These are phyloP conservation scores for Casuarius casuarius DNA, from an alignment of 2,113 vertebrate species.

Conservation along the genomic window DNA sequence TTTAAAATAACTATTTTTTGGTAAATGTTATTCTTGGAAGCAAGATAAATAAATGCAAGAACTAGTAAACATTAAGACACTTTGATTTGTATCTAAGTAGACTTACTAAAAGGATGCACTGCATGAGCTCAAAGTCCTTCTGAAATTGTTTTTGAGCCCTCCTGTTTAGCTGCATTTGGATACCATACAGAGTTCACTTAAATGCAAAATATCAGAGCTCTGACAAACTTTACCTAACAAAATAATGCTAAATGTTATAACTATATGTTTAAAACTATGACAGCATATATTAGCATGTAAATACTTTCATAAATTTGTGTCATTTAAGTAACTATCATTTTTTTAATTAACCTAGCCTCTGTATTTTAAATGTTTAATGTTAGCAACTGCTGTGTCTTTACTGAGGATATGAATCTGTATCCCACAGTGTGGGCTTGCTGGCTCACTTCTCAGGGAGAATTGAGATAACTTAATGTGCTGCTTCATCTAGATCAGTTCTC, in stretches of 20 bases:
- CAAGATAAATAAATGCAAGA: background rate
- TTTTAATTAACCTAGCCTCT: background rate
- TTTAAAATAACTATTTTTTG: background rate
- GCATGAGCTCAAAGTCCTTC: background rate
- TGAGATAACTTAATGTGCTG: background rate
- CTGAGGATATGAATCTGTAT: background rate
- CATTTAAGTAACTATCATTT: background rate
- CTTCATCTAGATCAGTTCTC: background rate
- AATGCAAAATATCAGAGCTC: background rate
- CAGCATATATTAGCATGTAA: background rate
- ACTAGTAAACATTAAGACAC: background rate
- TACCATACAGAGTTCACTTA: too few relatives aligned
- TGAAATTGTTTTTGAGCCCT: background rate
- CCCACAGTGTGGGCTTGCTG: background rate
- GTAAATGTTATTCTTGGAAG: background rate
- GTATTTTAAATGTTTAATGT: background rate
- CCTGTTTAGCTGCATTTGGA: too few relatives aligned
- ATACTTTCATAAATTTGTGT: background rate
- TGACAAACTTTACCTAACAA: background rate
- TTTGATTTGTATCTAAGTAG: background rate
- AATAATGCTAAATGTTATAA: background rate
- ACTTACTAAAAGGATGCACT: background rate
- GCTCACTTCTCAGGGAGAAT: background rate
- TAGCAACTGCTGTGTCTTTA: background rate
- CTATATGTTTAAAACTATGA: accelerated